Evolutionary conservation across 1,140 invertebrate species (phyloP).

Genomic region (Pectinophora gossypiella): DNA sequence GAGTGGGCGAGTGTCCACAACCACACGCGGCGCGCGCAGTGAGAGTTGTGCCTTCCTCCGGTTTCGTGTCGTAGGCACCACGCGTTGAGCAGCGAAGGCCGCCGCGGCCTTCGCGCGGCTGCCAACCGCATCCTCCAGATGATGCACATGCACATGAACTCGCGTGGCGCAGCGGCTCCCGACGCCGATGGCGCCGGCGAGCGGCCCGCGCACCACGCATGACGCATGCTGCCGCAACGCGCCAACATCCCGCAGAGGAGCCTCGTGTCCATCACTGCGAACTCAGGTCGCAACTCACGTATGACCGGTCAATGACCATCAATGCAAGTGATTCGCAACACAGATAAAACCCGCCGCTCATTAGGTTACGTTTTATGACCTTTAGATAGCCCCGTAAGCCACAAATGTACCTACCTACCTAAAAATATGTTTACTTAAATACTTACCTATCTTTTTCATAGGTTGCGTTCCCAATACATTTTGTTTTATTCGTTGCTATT

Average conservation of each 20-base stretch:
- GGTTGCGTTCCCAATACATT: too few species aligned
- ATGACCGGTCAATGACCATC: conserved; percentile 1
- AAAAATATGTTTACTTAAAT: too few species aligned
- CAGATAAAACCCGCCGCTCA: neutral
- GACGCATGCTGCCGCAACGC: conserved; percentile 6
- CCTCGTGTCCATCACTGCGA: conserved; percentile 11
- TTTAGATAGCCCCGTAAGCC: too few species aligned
- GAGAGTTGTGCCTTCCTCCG: conserved; percentile 54
- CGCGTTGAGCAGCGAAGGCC: conserved; percentile 25
- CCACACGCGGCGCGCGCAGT: conserved; percentile 68
- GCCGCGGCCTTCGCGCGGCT: conserved; percentile 15
- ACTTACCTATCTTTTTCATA: neutral
- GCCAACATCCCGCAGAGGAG: conserved; percentile 7
- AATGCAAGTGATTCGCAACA: neutral
- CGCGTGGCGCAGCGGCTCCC: conserved; percentile 6
- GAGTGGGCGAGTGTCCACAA: conserved; percentile 46
- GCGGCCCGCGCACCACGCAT: neutral
- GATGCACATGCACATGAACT: conserved; percentile 34
- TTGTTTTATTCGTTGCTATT: too few species aligned
- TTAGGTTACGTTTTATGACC: too few species aligned
- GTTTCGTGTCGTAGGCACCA: conserved; percentile 31
- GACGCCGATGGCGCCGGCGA: neutral
- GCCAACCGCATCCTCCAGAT: conserved; percentile 43
- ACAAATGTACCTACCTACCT: neutral
- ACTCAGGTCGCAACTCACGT: neutral